Evolutionary conservation across 2,797 vertebrate genomes (phyloP).

Genomic region (Rhincodon typus): DNA sequence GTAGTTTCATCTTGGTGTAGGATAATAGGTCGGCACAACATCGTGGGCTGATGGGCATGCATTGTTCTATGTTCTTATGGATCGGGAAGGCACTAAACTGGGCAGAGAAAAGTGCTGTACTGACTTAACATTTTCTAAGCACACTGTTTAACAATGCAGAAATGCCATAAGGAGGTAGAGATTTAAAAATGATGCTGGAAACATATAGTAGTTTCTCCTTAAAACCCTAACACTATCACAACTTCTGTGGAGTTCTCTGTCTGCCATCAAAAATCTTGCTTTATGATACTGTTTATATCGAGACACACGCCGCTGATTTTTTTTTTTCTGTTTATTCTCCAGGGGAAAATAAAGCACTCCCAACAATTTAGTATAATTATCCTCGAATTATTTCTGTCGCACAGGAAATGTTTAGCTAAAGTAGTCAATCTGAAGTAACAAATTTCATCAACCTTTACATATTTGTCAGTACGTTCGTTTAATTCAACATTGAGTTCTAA

Average conservation of each 20-base stretch:
- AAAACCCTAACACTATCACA: no score
- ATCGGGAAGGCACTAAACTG: conserved; percentile 11
- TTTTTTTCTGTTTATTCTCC: not conserved
- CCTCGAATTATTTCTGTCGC: not conserved
- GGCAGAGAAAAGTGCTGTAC: conserved; percentile 31
- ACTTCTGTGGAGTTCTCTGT: not conserved
- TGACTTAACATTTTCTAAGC: conserved; percentile 37
- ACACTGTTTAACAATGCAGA: not conserved
- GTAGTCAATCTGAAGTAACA: not conserved
- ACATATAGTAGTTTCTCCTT: not conserved
- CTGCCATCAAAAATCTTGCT: not conserved
- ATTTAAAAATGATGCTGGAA: not conserved
- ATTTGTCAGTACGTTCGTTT: not conserved
- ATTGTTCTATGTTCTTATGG: not conserved
- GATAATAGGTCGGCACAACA: no score
- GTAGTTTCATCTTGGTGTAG: no score
- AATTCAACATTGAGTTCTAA: not conserved
- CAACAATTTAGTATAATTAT: not conserved
- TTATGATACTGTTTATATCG: not conserved
- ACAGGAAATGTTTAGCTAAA: not conserved
- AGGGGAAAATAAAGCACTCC: not conserved
- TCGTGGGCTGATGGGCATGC: no score
- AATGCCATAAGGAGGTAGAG: not conserved
- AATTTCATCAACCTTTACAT: not conserved
- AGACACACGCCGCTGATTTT: not conserved